Evolutionary conservation across 1,140 invertebrate species (phyloP), one percentile per base, ranked within the genome.

Genomic region (Acromyrmex charruanus): DNA sequence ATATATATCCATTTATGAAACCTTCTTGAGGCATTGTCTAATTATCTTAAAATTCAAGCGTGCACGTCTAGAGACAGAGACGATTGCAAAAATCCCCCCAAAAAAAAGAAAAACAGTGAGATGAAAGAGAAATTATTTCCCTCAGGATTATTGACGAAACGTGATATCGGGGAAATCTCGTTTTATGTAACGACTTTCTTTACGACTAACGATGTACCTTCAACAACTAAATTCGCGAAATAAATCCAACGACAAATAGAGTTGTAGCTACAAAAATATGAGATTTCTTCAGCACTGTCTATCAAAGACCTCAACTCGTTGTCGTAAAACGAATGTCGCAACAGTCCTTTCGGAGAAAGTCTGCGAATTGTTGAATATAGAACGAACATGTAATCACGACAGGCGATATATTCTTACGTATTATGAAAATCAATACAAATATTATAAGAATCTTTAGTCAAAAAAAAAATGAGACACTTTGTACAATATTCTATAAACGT

Each of bases 271-370:
- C 16, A 77, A 59, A 77, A 39, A 25, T 59, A 39, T n/a, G 35
- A 39, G 4, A 2, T 39, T 49, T 44, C 31, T 61, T 77, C 31
- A 16, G n/a, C 1, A 10, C 14, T n/a, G 14, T 25, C 55, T 31
- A 55, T 75, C 53, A 77, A 77, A 59, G 31, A 61, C 9, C 35
- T 61, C 35, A 18, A 39, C 14, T 25, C 4, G 31, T 21, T 35
- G 31, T 44, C 74, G 35, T 77, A 77, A 77, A 25, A 39, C 31
- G 72, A 39, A 35, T 77, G 25, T 25, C 35, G 31, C 9, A 59
- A 59, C 35, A 21, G 16, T 59, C 31, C 21, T 61, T 39, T 77
- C 21, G 35, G 55, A 77, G 55, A 77, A 77, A 77, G 74, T 77
- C 14, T 18, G 14, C 14, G 31, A 77, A 77, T 25, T 28, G 14